Evolutionary conservation across 2,888 invertebrate species (phyloP).

Genomic region (Synergus laeviventris): DNA sequence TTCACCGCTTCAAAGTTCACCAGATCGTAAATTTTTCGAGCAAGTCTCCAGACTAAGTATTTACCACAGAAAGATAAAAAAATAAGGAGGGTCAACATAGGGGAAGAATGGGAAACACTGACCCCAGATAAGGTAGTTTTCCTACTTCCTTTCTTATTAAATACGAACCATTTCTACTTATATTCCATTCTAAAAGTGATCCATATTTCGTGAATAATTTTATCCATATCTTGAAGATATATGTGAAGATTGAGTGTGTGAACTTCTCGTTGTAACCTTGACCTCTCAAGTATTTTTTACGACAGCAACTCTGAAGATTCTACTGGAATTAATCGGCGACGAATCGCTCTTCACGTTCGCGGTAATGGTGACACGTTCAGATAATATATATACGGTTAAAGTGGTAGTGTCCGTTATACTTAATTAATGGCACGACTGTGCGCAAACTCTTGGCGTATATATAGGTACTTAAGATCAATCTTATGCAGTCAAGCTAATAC

Average conservation of each 20-base stretch:
- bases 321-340: conserved; percentile 52
- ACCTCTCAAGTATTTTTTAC: background rate
- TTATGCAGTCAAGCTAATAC: conserved; percentile 35
- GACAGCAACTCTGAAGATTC: background rate
- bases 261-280: background rate
- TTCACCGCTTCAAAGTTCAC: conserved; percentile 3
- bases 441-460: conserved; percentile 32
- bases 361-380: conserved; percentile 46
- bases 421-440: conserved; percentile 36
- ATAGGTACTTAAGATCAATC: conserved; percentile 39
- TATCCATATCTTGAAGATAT: background rate
- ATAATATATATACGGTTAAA: conserved; percentile 38
- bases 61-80: background rate
- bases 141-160: background rate
- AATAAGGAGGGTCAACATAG: background rate
- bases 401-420: conserved; percentile 33
- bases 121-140: background rate
- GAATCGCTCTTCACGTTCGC: conserved; percentile 51
- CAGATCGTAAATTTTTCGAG: conserved; percentile 21
- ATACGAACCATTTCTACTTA: too few species aligned
- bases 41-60: background rate
- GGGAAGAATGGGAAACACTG: background rate
- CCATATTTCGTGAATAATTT: background rate
- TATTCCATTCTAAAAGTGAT: background rate
- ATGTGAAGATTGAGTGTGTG: background rate